These are phyloP conservation scores for Syngnathus typhle DNA, from an alignment of 2,113 vertebrate genomes.

Conservation along the genomic window DNA sequence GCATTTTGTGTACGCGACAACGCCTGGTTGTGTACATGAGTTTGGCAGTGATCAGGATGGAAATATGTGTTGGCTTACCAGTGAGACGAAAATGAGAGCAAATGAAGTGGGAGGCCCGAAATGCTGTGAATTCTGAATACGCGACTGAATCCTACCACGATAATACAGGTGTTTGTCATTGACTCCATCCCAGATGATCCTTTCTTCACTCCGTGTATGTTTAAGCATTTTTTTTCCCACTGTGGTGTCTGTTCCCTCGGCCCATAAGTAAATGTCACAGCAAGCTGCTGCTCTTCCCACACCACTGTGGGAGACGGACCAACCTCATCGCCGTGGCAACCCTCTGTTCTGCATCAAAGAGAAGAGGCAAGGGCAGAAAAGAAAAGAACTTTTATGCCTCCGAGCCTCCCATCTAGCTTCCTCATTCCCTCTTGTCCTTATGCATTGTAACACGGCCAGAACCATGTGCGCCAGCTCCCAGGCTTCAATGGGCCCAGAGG, in stretches of 20 bases:
- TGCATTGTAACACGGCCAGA: slow-evolving; percentile 54
- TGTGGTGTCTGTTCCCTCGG: slow-evolving; percentile 56
- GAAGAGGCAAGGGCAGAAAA: slow-evolving; percentile 64
- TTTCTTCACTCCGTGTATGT: slow-evolving; percentile 21
- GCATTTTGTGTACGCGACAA: slow-evolving; percentile 19
- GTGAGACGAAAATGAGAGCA: slow-evolving; percentile 43
- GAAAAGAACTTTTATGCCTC: slow-evolving; percentile 74
- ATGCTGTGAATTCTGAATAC: slow-evolving; percentile 29
- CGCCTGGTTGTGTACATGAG: slow-evolving; percentile 21
- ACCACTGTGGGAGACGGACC: slow-evolving; percentile 70
- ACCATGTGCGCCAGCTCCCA: slow-evolving; percentile 73
- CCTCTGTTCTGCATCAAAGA: slow-evolving; percentile 69
- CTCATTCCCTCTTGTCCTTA: slow-evolving; percentile 51
- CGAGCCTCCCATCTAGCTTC: slow-evolving; percentile 53
- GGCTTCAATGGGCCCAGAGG: slow-evolving; percentile 38
- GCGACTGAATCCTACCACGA: slow-evolving; percentile 30
- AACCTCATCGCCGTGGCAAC: slow-evolving; percentile 76
- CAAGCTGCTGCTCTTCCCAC: slow-evolving; percentile 77
- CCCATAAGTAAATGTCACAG: slow-evolving; percentile 74
- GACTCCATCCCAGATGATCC: slow-evolving; percentile 23
- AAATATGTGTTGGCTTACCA: slow-evolving; percentile 43
- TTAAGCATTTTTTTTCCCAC: slow-evolving; percentile 33
- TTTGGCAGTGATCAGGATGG: slow-evolving; percentile 32
- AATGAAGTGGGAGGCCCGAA: slow-evolving; percentile 42
- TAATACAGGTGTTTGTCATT: slow-evolving; percentile 58